These are phyloP conservation scores for Hirundo rustica DNA, from an alignment of 2,797 vertebrate genomes.

Conservation along the genomic window DNA sequence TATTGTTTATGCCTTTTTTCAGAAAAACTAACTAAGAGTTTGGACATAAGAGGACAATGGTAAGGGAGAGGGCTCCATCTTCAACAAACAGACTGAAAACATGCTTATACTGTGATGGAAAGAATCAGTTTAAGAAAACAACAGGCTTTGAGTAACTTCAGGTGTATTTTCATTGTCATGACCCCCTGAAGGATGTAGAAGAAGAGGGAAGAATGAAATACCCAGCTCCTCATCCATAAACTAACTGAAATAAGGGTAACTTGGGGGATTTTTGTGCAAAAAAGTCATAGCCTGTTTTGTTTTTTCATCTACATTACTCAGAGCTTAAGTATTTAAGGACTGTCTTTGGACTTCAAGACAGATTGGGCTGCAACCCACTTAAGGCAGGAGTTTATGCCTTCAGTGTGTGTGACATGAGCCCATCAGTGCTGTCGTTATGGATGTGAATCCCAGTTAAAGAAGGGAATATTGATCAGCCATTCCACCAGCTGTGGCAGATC, in stretches of 20 bases:
- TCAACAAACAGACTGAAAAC: not conserved
- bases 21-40: not conserved
- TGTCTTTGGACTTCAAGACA: not conserved
- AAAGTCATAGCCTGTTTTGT: not conserved
- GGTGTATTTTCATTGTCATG: not conserved
- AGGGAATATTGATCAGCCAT: not conserved
- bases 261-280: not conserved
- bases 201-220: not conserved
- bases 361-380: not conserved
- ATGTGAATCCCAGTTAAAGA: not conserved
- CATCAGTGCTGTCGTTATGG: not conserved
- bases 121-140: not conserved
- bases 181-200: not conserved
- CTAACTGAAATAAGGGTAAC: not conserved
- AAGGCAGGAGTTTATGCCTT: constrained; percentile 1
- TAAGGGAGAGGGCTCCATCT: not conserved
- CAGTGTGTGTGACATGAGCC: not conserved
- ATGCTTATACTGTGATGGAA: not conserved
- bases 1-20: not conserved
- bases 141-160: not conserved
- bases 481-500: not conserved
- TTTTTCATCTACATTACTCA: not conserved
- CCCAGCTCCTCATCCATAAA: not conserved
- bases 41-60: not conserved
- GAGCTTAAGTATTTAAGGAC: not conserved